Evolutionary conservation across 1,140 invertebrate species (phyloP).

Genomic region (Drosophila mauritiana): DNA sequence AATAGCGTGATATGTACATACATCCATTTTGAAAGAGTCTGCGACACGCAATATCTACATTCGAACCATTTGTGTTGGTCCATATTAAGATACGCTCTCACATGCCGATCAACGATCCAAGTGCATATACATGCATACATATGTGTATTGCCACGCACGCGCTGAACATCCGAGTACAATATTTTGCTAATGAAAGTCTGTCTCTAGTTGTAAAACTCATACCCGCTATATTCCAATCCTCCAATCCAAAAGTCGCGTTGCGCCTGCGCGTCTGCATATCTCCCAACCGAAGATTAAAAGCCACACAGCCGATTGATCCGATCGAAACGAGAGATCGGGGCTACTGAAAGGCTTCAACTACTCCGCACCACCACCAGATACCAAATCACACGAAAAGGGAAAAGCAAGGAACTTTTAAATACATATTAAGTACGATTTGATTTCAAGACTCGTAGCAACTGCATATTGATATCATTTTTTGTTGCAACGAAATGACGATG

Average conservation of each 20-base stretch:
- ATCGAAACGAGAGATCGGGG: not conserved
- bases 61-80: constrained; percentile 43
- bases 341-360: constrained; percentile 61
- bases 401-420: constrained; percentile 24
- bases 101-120: constrained; percentile 4
- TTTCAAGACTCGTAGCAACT: constrained; percentile 29
- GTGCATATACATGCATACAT: not conserved
- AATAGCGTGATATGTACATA: constrained; percentile 73
- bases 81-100: constrained; percentile 21
- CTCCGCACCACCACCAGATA: constrained; percentile 36
- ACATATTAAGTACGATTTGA: constrained; percentile 47
- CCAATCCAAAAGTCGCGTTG: constrained; percentile 60
- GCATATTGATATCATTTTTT: constrained; percentile 31
- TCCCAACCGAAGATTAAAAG: constrained; percentile 23
- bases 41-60: constrained; percentile 50
- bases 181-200: constrained; percentile 70
- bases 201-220: constrained; percentile 53
- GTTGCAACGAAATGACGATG: constrained; percentile 18
- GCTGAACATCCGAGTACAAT: constrained; percentile 75
- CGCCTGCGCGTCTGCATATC: constrained; percentile 63
- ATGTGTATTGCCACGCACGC: constrained; percentile 56
- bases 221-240: constrained; percentile 1
- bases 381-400: constrained; percentile 27
- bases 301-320: constrained; percentile 7
- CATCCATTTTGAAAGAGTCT: constrained; percentile 56